Evolutionary conservation across 2,797 vertebrate species (phyloP).

Genomic region (Squalus acanthias): DNA sequence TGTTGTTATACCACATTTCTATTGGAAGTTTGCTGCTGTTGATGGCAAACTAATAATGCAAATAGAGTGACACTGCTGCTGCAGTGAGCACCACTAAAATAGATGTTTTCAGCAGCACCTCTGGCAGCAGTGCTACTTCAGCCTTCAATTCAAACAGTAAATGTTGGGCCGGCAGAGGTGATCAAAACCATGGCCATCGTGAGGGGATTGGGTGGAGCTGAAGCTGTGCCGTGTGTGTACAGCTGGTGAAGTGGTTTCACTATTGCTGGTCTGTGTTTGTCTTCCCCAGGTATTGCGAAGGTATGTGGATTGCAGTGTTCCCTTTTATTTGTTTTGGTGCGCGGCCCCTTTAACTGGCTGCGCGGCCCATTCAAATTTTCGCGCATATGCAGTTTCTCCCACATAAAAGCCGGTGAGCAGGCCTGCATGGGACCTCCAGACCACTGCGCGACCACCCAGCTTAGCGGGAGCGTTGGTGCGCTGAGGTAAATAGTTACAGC

Average conservation of each 20-base stretch:
- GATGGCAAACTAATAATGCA: background rate
- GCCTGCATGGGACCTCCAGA: no score
- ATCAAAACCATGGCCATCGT: background rate
- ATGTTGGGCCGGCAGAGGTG: background rate
- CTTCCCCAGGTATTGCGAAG: background rate
- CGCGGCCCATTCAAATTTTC: no score
- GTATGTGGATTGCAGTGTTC: background rate
- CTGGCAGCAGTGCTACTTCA: background rate
- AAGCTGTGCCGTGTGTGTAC: background rate
- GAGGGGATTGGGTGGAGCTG: background rate
- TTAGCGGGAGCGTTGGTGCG: no score
- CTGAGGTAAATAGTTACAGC: background rate
- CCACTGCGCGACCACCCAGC: no score
- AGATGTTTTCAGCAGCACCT: background rate
- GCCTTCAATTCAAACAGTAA: background rate
- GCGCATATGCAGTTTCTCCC: no score
- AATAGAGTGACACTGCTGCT: background rate
- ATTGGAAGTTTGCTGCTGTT: background rate
- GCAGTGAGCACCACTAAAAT: background rate
- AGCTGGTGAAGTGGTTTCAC: background rate
- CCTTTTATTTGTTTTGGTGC: no score
- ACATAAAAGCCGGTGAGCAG: no score
- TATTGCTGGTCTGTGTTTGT: background rate
- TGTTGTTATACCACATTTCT: background rate
- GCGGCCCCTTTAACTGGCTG: no score